Evolutionary conservation across 2,797 vertebrate species (phyloP), one percentile per base, ranked within the genome.

Genomic region (Characodon lateralis): DNA sequence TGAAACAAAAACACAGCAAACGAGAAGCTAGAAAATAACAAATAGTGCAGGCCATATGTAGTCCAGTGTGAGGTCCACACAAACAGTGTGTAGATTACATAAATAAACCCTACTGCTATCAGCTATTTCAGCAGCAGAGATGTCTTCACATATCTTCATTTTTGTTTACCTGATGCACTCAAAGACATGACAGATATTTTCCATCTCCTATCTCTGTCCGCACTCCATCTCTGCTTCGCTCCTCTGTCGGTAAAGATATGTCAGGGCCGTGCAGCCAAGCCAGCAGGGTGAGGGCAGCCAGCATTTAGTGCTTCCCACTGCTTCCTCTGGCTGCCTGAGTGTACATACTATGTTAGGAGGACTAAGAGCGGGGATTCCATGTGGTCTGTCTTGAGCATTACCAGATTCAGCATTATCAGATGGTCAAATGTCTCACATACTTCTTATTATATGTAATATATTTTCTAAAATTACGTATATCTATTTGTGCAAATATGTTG

Each of bases 221-320:
- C 80, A 74, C 83, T 84, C 80, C 77, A 80, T 83, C 87, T 53
- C 78, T 78, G 85, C 83, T 89, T 85, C 77, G 89, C 83, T 86
- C 83, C 70, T 86, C 79, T 91, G 90, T 91, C 90, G 89, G 76
- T 85, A 87, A 72, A 79, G 84, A 94, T 93, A 89, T 88, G 88
- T 93, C 92, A 93, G 77, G 78, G 78, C 86, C 81, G 85, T 70
- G 78, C 76, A 88, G 82, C 83, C 86, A 43, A 87, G 83, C 87
- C 86, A 77, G 80, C 78, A 77, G 86, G 87, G 74, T 66, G 81
- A 86, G 84, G 76, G 77, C 73, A 86, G 87, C 78, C 87, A 86
- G 84, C 76, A 80, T 89, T 91, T 80, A 88, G 79, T 80, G 86
- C 79, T 89, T 82, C 88, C 87, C 87, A 86, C 83, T 66, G 78